Evolutionary conservation across 2,888 invertebrate species (phyloP), one percentile per base, ranked within the genome.

Genomic region (Lamproptera curius): DNA sequence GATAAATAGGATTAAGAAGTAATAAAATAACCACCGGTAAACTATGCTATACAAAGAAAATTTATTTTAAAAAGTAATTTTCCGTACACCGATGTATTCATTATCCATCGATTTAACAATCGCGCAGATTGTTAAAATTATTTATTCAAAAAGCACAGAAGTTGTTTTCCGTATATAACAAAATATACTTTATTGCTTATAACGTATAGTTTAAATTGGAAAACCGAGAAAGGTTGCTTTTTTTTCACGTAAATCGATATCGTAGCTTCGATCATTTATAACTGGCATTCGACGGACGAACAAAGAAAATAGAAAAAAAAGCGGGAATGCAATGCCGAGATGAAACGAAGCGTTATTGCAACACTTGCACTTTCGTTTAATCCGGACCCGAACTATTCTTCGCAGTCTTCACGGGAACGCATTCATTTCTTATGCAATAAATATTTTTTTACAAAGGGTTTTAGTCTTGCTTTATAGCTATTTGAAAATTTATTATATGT

Each of bases 321-420:
- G 65, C 57, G 61, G 77, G 82, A 82, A 83, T 77, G 72, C 63
- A 69, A 70, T 59, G 67, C 68, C 70, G 67, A 77, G 76, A 73
- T 75, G 77, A 81, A 81, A 81, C 79, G 73, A 81, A 81, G 82
- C 78, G 82, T 82, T 82, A 79, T 84, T 76, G 82, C 73, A 78
- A 85, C 88, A 88, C 88, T 88, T 88, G 86, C 88, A 84, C 86
- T 88, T 86, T 88, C 83, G 65, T 73, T 72, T 37, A 33, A 66
- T 69, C 61, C 67, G 64, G 51, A 56, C 54, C 65, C 73, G 67
- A 53, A 48, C 6, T 39, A 43, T 42, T 31, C 10, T 37, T 36
- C 46, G 45, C 13, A 37, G 33, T 46, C 15, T 46, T 48, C 50
- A 41, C 52, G 28, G 35, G n/a, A n/a, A n/a, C n/a, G n/a, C n/a